Conservation (phyloP, 2,113 vertebrate species). For the Clarias macrocephalus region DNA sequence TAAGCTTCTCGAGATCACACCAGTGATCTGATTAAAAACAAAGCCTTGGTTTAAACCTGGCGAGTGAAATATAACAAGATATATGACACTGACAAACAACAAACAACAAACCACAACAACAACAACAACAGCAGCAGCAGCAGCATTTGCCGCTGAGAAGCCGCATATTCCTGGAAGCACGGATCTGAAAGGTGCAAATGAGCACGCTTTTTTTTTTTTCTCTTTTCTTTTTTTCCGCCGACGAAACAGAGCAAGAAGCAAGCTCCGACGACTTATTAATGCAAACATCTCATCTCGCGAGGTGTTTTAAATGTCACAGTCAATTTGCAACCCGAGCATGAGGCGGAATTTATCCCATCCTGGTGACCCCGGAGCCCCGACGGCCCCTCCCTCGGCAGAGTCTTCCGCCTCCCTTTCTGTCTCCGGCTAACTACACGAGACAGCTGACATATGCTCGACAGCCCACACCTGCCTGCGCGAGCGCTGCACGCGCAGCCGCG, state of each 20-base stretch:
- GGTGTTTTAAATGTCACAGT: slow-evolving; percentile 56
- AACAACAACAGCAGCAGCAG: background rate
- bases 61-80: slow-evolving; percentile 12
- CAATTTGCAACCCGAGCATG: slow-evolving; percentile 52
- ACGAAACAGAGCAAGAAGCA: background rate
- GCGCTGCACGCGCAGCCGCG: slow-evolving; percentile 15
- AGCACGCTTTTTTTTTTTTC: background rate
- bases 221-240: background rate
- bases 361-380: slow-evolving; percentile 10
- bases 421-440: slow-evolving; percentile 43
- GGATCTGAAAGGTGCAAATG: slow-evolving; percentile 27
- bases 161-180: slow-evolving; percentile 8
- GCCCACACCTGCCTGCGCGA: slow-evolving; percentile 30
- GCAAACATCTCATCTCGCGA: slow-evolving; percentile 53
- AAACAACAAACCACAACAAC: background rate
- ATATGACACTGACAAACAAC: background rate
- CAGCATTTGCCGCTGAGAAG: slow-evolving; percentile 29
- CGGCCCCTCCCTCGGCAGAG: background rate
- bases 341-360: slow-evolving; percentile 45
- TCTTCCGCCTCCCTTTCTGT: slow-evolving; percentile 23
- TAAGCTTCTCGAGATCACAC: background rate
- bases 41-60: background rate
- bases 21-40: background rate
- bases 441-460: slow-evolving; percentile 46
- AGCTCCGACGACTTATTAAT: slow-evolving; percentile 49